Base-by-base conservation (phyloP, 2,888 invertebrate species). In the Oligia latruncula region DNA sequence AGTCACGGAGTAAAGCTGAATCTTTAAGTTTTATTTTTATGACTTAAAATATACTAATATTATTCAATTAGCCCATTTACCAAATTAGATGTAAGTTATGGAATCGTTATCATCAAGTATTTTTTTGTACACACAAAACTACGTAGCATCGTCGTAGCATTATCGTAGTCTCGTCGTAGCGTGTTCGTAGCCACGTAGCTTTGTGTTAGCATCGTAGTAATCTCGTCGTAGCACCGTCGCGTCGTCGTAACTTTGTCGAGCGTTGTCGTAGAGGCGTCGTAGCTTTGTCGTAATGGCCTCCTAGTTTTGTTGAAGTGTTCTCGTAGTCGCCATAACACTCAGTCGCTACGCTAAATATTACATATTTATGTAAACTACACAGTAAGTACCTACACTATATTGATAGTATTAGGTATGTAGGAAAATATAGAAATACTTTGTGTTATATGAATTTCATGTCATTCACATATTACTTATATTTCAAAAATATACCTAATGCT, bases 41-140 rank as follows among this genome's bases (percentile, higher is more conserved):
- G 40, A 40, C 40, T 35, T 35, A 35, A 35, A 35, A 40, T 40
- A 40, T 40, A 40, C 40, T 40, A 40, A 40, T 40, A 40, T 40
- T 40, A 40, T 40, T 40, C 40, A 40, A 40, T 40, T 40, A 40
- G 60, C 11, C 4, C 13, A 75, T 73, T 46, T 29, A 17, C 72
- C 23, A 60, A 73, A 72, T 46, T 46, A 35, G 46, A 49, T 20
- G n/a, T 60, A 75, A 35, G n/a, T 46, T 35, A 43, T 23, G 6
- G 9, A 58, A 23, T 72, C 17, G 23, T 17, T 43, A n/a, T 43
- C 13, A 3, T 52, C 71, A 58, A 70, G 5, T 29, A 4, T 43
- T 58, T 52, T 55, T n/a, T 29, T 29, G 29, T 29, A 13, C 15
- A 58, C 29, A 77, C 65, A 29, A 78, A 78, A 67, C n/a, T 52